Evolutionary conservation across 2,888 invertebrate species (phyloP).

Genomic region (Asteroscopus sphinx): DNA sequence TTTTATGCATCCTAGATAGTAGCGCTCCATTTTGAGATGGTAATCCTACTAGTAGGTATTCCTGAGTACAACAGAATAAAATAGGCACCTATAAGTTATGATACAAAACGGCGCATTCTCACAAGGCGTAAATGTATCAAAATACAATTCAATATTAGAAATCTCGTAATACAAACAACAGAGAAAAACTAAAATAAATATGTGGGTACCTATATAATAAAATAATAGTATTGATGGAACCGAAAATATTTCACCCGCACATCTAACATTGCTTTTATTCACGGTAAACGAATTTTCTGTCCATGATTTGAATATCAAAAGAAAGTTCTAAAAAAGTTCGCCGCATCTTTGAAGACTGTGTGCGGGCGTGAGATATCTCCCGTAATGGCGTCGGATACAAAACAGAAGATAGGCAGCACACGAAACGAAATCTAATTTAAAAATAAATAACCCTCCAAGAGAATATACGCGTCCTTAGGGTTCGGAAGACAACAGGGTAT

Average conservation of each 20-base stretch:
- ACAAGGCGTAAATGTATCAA: neutral
- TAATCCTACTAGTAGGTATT: no score
- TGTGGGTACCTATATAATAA: neutral
- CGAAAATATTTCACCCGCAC: conserved; percentile 10
- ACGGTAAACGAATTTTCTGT: conserved; percentile 43
- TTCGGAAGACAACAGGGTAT: neutral
- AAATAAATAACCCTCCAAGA: conserved; percentile 58
- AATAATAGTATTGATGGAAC: conserved; percentile 11
- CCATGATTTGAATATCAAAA: conserved; percentile 72
- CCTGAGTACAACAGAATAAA: no score
- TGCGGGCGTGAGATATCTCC: conserved; percentile 42
- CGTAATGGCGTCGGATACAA: conserved; percentile 68
- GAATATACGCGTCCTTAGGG: conserved; percentile 21
- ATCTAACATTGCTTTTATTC: conserved; percentile 29
- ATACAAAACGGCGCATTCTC: no score
- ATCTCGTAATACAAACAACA: neutral
- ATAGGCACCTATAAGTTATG: no score
- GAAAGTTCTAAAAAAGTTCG: conserved; percentile 58
- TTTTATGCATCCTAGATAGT: no score
- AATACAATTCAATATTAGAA: neutral
- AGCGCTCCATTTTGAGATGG: no score
- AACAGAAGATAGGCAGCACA: conserved; percentile 63
- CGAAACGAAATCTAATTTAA: conserved; percentile 76
- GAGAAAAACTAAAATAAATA: neutral
- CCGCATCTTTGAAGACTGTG: conserved; percentile 52